Evolutionary conservation across 2,888 invertebrate genomes (phyloP).

Genomic region (Cactoblastis cactorum): DNA sequence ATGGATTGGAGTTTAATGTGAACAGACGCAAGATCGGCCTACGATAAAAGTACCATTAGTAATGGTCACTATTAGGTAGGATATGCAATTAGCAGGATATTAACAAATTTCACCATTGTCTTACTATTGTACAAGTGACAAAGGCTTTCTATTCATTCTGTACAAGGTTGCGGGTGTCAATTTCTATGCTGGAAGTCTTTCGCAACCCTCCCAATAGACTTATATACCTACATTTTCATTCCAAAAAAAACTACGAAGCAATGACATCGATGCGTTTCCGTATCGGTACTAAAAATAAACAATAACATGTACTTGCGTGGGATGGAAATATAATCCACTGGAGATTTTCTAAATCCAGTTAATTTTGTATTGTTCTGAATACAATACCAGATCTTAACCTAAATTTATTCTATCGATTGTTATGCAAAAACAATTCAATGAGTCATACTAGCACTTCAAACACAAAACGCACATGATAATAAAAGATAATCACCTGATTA

Average conservation of each 20-base stretch:
- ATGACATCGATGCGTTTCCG: constrained; percentile 72
- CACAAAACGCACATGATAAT: constrained; percentile 34
- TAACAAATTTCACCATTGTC: constrained; percentile 57
- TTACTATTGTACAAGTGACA: constrained; percentile 47
- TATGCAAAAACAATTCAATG: constrained; percentile 73
- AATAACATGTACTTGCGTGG: constrained; percentile 59
- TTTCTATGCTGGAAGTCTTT: constrained; percentile 60
- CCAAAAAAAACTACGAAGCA: constrained; percentile 61
- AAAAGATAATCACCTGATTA: constrained; percentile 60
- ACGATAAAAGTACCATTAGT: not conserved
- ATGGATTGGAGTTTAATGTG: not conserved
- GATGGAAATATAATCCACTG: constrained; percentile 46
- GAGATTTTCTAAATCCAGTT: constrained; percentile 52
- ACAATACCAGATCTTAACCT: constrained; percentile 75
- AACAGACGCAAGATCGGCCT: not conserved
- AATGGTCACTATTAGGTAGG: not conserved
- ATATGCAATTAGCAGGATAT: constrained; percentile 41
- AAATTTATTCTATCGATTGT: constrained; percentile 77
- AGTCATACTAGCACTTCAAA: constrained; percentile 50
- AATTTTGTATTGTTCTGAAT: constrained; percentile 58
- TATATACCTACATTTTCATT: constrained; percentile 58
- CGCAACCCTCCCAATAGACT: constrained; percentile 64
- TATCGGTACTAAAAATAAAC: constrained; percentile 71
- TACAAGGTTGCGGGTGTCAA: constrained; percentile 70
- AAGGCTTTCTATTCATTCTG: constrained; percentile 67